Base-by-base conservation (phyloP, 2,113 vertebrate species). In the Saccopteryx leptura region DNA sequence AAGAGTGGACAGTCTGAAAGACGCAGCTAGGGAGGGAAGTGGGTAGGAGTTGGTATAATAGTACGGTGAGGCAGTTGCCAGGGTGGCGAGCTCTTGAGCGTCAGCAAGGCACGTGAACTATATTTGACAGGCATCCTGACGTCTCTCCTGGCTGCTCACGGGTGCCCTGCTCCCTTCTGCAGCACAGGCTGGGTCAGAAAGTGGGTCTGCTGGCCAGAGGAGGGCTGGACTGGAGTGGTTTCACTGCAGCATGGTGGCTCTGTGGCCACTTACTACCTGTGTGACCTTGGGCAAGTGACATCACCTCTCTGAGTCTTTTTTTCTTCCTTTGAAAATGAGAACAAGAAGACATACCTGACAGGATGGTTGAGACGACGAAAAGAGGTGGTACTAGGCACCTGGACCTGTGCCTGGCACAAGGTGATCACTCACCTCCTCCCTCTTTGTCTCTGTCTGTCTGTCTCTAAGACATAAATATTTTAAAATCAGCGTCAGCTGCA, bases 11-110 rank as follows among this genome's bases (percentile, higher is more conserved):
- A 33, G 23, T 56, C 52, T 61, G 60, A 46, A 52, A 19, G 18
- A 1, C 1, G 33, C 26, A 21, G 61, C 66, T 11, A 10, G 14
- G 74, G 12, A 17, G 39, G 33, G n/a, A 17, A 6, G 39, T 0
- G 11, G 58, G 80, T 3, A 14, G 5, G 12, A 18, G 2, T 1
- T 19, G 74, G 28, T 33, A 5, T n/a, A 2, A 10, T 2, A 5
- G 24, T 2, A 26, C n/a, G 1, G 0, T 0, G 3, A 31, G 54
- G 74, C 33, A 10, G n/a, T 5, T 9, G 60, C 61, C 48, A 9
- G 88, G 76, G 6, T 0, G 50, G 2, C 0, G 18, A 65, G 39
- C 74, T 48, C 2, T 0, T 18, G 54, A 13, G 48, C 1, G 17
- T 18, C 46, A 13, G 48, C 1, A 14, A 33, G 65, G 26, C 7